phyloP scores from a whole-genome alignment of 2,888 invertebrate genomes.

The Drosophila peninsularis region DNA sequence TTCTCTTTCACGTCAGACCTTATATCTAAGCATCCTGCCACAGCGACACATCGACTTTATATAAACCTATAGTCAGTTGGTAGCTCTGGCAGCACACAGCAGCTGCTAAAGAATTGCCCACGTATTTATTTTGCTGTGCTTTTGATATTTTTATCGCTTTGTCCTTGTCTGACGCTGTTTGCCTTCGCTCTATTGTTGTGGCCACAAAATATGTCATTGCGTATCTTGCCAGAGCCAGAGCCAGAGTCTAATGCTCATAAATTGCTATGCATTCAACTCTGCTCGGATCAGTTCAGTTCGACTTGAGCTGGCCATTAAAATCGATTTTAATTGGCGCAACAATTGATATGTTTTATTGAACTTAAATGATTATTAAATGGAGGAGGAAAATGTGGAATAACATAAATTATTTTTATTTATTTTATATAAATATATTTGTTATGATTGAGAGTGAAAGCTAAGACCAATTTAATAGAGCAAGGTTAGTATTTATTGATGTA shows the following conservation, averaged over 20 bases:
- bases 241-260: slow-evolving; percentile 11
- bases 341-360: neutral
- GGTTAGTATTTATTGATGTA: too few species aligned
- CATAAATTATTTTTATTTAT: too few species aligned
- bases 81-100: neutral
- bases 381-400: neutral
- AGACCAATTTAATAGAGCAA: too few species aligned
- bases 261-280: slow-evolving; percentile 6
- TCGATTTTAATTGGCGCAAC: slow-evolving; percentile 23
- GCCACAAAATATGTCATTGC: slow-evolving; percentile 38
- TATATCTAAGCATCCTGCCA: slow-evolving; percentile 22
- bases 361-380: neutral
- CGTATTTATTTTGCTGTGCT: slow-evolving; percentile 45
- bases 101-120: slow-evolving; percentile 15
- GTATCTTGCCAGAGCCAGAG: slow-evolving; percentile 13
- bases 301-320: neutral
- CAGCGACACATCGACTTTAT: slow-evolving; percentile 48
- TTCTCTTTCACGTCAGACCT: slow-evolving; percentile 3
- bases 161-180: slow-evolving; percentile 23
- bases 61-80: neutral
- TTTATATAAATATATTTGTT: too few species aligned
- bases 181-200: slow-evolving; percentile 50
- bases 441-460: too few species aligned
- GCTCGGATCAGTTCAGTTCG: neutral
- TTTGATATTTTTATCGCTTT: slow-evolving; percentile 46